These are phyloP conservation scores for Cybosia mesomella DNA, from an alignment of 2,888 invertebrate species.

Conservation along the genomic window DNA sequence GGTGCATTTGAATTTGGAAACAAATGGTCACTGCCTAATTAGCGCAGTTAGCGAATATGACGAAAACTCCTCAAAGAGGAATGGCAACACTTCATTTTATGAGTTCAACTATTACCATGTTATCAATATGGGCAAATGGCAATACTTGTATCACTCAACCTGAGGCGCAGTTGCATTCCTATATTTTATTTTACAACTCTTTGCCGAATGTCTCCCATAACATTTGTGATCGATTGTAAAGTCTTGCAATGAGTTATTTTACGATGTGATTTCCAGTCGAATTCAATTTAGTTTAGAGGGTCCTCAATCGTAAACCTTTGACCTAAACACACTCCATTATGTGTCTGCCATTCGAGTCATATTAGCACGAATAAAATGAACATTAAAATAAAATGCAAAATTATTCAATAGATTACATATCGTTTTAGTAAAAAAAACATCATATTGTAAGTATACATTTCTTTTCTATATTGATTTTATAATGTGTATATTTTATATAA, in stretches of 20 bases:
- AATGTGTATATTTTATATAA: neutral
- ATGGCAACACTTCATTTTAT: neutral
- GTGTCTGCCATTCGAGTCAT: slow-evolving; percentile 54
- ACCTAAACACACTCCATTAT: slow-evolving; percentile 70
- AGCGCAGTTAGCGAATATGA: no score
- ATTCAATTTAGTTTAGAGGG: slow-evolving; percentile 83
- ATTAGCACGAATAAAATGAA: slow-evolving; percentile 62
- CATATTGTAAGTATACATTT: slow-evolving; percentile 22
- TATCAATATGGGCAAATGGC: slow-evolving; percentile 18
- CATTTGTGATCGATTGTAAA: slow-evolving; percentile 70
- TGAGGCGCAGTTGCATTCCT: slow-evolving; percentile 44
- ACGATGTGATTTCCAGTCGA: slow-evolving; percentile 76
- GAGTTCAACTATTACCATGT: neutral
- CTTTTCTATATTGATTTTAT: neutral
- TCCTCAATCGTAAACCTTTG: slow-evolving; percentile 78
- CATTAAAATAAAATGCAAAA: slow-evolving; percentile 51
- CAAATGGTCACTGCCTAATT: no score
- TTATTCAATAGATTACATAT: slow-evolving; percentile 43
- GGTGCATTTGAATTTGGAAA: no score
- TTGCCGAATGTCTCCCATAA: slow-evolving; percentile 54
- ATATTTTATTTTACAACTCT: slow-evolving; percentile 57
- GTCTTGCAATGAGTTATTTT: slow-evolving; percentile 72
- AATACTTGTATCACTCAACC: slow-evolving; percentile 23
- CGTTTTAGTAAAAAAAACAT: slow-evolving; percentile 42
- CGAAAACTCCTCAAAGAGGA: neutral